phyloP scores from a whole-genome alignment of 2,797 vertebrate genomes.

The Chloroceryle amazona region DNA sequence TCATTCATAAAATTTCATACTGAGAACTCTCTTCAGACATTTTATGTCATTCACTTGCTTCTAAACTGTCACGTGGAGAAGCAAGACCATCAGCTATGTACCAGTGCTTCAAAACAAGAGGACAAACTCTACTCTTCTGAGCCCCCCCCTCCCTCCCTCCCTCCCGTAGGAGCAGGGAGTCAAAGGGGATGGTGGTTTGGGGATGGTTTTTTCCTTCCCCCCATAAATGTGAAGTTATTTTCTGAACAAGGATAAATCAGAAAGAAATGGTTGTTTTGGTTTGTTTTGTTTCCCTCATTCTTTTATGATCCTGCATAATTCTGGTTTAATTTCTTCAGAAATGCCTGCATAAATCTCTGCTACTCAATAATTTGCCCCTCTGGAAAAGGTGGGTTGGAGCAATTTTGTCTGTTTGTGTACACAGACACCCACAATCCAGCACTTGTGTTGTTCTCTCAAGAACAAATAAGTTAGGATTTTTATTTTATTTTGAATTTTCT shows the following conservation, averaged over 20 bases:
- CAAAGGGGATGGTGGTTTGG: background rate
- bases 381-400: background rate
- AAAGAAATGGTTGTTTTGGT: background rate
- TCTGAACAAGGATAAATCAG: accelerated
- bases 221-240: background rate
- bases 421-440: background rate
- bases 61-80: background rate
- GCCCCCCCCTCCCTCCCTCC: too few relatives aligned
- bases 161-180: too few relatives aligned
- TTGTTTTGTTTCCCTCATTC: background rate
- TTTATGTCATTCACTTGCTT: background rate
- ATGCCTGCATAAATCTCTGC: background rate
- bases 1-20: slow-evolving; percentile 34
- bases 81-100: background rate
- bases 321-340: background rate
- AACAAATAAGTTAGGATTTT: background rate
- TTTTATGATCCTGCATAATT: background rate
- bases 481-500: background rate
- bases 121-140: background rate
- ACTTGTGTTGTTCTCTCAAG: accelerated
- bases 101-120: background rate
- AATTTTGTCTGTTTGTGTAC: background rate
- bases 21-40: background rate
- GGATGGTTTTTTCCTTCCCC: background rate
- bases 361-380: background rate